Conservation (phyloP, 2,113 vertebrate genomes). For the Oceanodroma tethys region DNA sequence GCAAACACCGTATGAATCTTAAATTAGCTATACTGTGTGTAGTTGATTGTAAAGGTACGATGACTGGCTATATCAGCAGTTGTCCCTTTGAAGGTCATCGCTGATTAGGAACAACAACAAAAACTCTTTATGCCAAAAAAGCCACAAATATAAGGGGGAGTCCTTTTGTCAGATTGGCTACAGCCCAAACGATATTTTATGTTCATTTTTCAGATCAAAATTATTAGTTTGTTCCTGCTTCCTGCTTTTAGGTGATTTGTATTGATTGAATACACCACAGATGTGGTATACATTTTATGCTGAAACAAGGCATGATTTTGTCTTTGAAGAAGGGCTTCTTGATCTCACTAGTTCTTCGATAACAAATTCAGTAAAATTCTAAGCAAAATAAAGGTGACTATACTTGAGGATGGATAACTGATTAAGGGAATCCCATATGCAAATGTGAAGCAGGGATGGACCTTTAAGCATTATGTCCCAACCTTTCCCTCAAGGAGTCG, state of each 20-base stretch:
- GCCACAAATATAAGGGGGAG: neutral
- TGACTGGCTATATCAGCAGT: neutral
- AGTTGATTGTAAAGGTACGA: neutral
- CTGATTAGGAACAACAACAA: neutral
- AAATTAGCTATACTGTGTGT: neutral
- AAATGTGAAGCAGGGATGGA: neutral
- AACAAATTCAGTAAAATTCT: neutral
- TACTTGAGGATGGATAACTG: neutral
- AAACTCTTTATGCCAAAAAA: neutral
- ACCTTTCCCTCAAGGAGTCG: neutral
- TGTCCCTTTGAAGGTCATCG: slow-evolving; percentile 13
- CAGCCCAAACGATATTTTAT: neutral
- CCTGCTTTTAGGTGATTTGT: neutral
- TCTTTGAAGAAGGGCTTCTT: neutral
- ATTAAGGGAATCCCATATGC: neutral
- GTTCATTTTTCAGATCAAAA: neutral
- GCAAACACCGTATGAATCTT: neutral
- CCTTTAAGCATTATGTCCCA: neutral
- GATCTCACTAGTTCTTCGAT: neutral
- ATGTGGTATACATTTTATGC: neutral
- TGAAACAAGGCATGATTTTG: neutral
- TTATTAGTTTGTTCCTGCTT: neutral
- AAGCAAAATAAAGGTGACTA: neutral
- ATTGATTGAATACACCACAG: neutral
- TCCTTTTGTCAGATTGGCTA: neutral